phyloP scores from a whole-genome alignment of 2,888 invertebrate species.

The Spatulosminthurus flaviceps region DNA sequence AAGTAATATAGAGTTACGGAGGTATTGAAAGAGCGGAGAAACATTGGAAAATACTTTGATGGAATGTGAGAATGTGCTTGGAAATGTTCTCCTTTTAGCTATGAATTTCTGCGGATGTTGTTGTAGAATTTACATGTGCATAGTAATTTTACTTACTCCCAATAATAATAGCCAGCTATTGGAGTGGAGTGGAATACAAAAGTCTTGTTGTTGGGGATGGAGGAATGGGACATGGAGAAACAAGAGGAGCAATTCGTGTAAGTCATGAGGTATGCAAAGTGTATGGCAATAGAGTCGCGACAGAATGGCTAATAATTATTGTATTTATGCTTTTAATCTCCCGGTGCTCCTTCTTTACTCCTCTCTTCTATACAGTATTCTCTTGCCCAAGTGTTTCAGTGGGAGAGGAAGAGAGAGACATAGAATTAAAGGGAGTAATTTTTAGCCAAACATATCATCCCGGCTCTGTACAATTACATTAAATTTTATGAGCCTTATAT shows the following conservation, averaged over 20 bases:
- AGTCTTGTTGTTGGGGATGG: too few species aligned
- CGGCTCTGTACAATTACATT: constrained; percentile 44
- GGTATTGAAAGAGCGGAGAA: too few species aligned
- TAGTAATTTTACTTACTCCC: too few species aligned
- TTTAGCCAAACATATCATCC: constrained; percentile 1
- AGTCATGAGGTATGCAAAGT: constrained; percentile 9
- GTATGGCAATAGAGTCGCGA: background rate
- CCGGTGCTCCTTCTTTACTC: background rate
- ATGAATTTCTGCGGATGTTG: too few species aligned
- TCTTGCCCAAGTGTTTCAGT: background rate
- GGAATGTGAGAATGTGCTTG: background rate
- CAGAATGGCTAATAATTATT: constrained; percentile 43
- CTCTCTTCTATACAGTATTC: background rate
- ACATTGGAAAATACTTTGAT: background rate
- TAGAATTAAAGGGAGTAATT: constrained; percentile 3
- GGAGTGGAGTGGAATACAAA: too few species aligned
- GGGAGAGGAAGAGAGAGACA: background rate
- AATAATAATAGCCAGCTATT: too few species aligned
- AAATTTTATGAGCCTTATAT: constrained; percentile 54
- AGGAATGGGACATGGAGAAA: too few species aligned
- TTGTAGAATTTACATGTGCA: too few species aligned
- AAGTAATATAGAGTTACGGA: too few species aligned
- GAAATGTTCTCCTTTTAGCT: too few species aligned
- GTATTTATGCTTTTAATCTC: constrained; percentile 34
- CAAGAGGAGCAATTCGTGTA: too few species aligned